Percentiles rank a stretch among this genome's conserved stretches.
phyloP scores from a whole-genome alignment of 2,797 vertebrate species.

The Harpagifer antarcticus region DNA sequence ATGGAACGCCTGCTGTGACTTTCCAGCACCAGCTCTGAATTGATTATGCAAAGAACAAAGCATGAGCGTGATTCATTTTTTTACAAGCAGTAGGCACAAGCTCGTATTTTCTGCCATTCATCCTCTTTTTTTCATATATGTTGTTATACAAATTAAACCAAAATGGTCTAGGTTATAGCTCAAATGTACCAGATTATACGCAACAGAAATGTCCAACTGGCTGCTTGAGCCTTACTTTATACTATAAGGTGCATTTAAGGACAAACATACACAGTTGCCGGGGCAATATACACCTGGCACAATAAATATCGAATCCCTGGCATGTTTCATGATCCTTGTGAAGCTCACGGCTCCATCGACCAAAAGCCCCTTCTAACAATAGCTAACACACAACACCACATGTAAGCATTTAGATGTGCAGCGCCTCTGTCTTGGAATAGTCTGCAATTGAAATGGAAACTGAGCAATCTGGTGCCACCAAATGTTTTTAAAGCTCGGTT shows the following conservation, averaged over 20 bases:
- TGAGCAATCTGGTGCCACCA: too few relatives aligned
- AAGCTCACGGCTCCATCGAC: neutral
- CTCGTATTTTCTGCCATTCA: neutral
- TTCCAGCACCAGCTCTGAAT: slow-evolving; percentile 43
- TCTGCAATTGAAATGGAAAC: too few relatives aligned
- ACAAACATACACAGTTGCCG: neutral
- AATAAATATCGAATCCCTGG: neutral
- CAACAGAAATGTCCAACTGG: slow-evolving; percentile 1
- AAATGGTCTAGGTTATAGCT: slow-evolving; percentile 12
- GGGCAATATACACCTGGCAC: slow-evolving; percentile 8
- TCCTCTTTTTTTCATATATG: neutral
- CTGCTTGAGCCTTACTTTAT: neutral
- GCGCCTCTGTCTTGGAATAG: too few relatives aligned
- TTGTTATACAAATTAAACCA: slow-evolving; percentile 14
- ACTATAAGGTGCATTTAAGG: slow-evolving; percentile 5
- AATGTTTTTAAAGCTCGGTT: too few relatives aligned
- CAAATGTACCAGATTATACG: neutral
- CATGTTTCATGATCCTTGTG: too few relatives aligned
- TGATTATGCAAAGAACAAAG: slow-evolving; percentile 45
- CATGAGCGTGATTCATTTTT: slow-evolving; percentile 30
- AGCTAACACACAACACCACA: too few relatives aligned
- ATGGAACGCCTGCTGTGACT: slow-evolving; percentile 38
- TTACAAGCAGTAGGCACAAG: neutral
- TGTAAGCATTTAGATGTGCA: neutral
- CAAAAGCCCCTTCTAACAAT: too few relatives aligned